Base-by-base conservation (phyloP, 2,888 invertebrate species). In the Chrysolina oricalcia region DNA sequence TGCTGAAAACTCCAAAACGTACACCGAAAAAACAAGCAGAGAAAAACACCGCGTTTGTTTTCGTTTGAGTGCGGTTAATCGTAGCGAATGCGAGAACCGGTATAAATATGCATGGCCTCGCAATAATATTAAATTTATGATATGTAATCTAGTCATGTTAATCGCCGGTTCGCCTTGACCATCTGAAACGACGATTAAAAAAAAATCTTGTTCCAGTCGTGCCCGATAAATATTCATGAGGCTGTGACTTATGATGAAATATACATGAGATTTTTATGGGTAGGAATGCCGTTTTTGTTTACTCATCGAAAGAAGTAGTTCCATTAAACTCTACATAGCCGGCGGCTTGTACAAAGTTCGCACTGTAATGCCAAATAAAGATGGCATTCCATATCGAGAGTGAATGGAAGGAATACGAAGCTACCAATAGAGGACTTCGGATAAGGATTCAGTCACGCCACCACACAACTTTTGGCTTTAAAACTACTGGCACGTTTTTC, bases 111-210 rank as follows among this genome's bases (percentile, higher is more conserved):
- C 64, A 74, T 69, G 70, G 50, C 21, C 65, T n/a, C 23, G 46
- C 63, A 43, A 74, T 74, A 70, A 65, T 70, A 70, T 40, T 43
- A 56, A 65, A 70, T 65, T 65, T 70, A 74, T 74, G 69, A 73
- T 70, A 40, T 27, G 43, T 64, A 70, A 70, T 68, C 59, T 27
- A 74, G 73, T 70, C 73, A 70, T 70, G 73, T 64, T 23, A 72
- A 66, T 65, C 17, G 48, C 70, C 65, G 21, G 73, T 74, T 74
- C 27, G 69, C 73, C 73, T 74, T 74, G 73, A 74, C 73, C 73
- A 70, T 74, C 65, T 70, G 73, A 65, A 74, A 65, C 9, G 48
- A 69, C 65, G 73, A 65, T 65, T 73, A 50, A 46, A 73, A 73
- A 69, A 73, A 70, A 74, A 35, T 17, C 53, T 23, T 21, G 21